Evolutionary conservation across 2,888 invertebrate species (phyloP).

Genomic region (Drosophila birchii): DNA sequence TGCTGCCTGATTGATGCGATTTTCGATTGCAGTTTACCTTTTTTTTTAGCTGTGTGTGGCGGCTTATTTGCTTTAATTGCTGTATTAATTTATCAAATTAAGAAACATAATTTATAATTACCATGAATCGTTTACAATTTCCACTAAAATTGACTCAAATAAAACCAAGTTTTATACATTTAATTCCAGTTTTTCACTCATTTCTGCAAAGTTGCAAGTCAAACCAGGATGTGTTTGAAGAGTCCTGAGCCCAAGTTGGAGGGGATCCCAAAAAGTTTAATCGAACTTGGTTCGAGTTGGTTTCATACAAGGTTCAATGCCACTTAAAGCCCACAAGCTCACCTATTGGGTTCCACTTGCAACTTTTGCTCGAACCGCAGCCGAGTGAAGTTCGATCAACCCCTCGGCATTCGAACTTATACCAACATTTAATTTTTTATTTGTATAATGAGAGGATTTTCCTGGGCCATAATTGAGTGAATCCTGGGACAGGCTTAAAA

Average conservation of each 20-base stretch:
- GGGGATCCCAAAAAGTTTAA: not conserved
- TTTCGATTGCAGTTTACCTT: slow-evolving; percentile 48
- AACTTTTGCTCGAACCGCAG: not conserved
- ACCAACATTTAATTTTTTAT: not conserved
- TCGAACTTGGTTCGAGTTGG: not conserved
- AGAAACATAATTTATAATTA: slow-evolving; percentile 51
- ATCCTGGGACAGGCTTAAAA: not conserved
- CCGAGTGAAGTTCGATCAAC: not conserved
- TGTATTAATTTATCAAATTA: slow-evolving; percentile 59
- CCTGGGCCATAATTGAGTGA: not conserved
- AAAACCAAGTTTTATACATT: not conserved
- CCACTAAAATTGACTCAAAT: slow-evolving; percentile 5
- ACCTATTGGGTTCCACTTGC: not conserved
- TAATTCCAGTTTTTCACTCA: slow-evolving; percentile 10
- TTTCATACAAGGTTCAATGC: not conserved
- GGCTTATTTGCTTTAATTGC: slow-evolving; percentile 39
- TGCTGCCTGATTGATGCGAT: slow-evolving; percentile 58
- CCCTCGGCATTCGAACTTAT: slow-evolving; percentile 8
- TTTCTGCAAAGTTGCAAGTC: slow-evolving; percentile 30
- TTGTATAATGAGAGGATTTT: not conserved
- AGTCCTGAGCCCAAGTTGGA: not conserved
- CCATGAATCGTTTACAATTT: slow-evolving; percentile 11
- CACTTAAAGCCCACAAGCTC: not conserved
- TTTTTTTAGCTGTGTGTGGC: not conserved
- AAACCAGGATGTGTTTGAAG: not conserved